Evolutionary conservation across 37 sponge, comb jelly and placozoan genomes (phyloP).

Genomic region (Lycopodina hypogea): DNA sequence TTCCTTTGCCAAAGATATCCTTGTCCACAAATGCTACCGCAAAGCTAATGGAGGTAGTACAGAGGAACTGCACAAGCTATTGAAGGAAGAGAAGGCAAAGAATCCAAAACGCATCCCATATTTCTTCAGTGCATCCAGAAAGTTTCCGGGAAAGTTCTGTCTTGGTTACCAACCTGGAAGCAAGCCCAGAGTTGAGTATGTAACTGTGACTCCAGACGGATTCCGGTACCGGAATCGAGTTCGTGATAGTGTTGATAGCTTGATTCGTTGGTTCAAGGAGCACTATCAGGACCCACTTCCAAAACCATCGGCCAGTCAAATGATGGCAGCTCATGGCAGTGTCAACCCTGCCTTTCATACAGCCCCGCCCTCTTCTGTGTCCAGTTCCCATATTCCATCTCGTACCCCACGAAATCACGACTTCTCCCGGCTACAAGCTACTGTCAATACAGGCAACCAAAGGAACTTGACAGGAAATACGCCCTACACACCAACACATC

Average conservation of each 20-base stretch:
- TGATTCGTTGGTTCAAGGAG: slow-evolving; percentile 91
- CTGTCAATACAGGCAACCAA: slow-evolving; percentile 18
- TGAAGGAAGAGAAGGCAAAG: slow-evolving; percentile 73
- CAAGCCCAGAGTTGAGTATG: slow-evolving; percentile 70
- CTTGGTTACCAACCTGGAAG: slow-evolving; percentile 85
- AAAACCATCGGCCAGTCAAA: slow-evolving; percentile 8
- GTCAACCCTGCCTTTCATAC: background rate
- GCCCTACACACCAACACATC: slow-evolving; percentile 19
- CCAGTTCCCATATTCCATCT: slow-evolving; percentile 10
- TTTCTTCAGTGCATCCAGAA: slow-evolving; percentile 83
- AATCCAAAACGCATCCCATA: slow-evolving; percentile 91
- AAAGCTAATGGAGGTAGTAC: slow-evolving; percentile 52
- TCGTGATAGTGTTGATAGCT: slow-evolving; percentile 40
- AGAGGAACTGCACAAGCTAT: slow-evolving; percentile 56
- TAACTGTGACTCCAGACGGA: slow-evolving; percentile 83
- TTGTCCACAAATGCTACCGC: slow-evolving; percentile 74
- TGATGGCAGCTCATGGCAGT: background rate
- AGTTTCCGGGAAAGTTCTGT: slow-evolving; percentile 83
- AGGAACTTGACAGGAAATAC: background rate
- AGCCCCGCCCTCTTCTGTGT: background rate
- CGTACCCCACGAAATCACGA: slow-evolving; percentile 4
- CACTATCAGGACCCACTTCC: slow-evolving; percentile 74
- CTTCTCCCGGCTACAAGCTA: slow-evolving; percentile 16
- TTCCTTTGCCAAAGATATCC: slow-evolving; percentile 65
- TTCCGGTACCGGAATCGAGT: slow-evolving; percentile 70